Base-by-base conservation (phyloP, 2,888 invertebrate species). In the Iphiclides podalirius region DNA sequence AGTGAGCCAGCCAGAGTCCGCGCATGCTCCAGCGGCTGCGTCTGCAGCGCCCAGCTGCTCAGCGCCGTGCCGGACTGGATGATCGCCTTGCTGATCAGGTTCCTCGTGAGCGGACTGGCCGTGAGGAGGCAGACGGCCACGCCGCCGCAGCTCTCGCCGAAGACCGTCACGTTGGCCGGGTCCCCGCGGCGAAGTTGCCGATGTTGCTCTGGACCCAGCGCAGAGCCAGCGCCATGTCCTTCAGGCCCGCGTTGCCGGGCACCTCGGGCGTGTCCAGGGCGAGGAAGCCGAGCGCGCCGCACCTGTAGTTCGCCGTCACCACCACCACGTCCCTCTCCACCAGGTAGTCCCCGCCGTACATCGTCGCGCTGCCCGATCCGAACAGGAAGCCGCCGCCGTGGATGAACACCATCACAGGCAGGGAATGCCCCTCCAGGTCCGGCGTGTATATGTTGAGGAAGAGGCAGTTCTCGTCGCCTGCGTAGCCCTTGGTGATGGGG, bases 381-480 rank as follows among this genome's bases (percentile, higher is more conserved):
- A 70, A 80, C 6, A 76, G 64, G 60, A 89, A 90, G 0, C 81
- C 90, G 0, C 91, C 91, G 1, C 91, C 91, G 36, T 91, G 91
- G 41, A 91, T 78, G 70, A 72, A 91, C 1, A 91, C 70, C 90
- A 91, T 91, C 4, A 91, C 91, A 0, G 91, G 91, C 0, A 85
- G 73, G 62, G 81, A 78, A 1, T 74, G 76, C 0, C 78, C 75
- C 38, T 90, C 87, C 38, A 93, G 69, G 54, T 84, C 89, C 0
- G 93, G 92, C 0, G 91, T 90, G 74, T 91, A 93, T 0, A 94
- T 90, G 67, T 93, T 94, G 1, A 94, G 78, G 67, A 92, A 93
- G 0, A 94, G 85, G 59, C 94, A 94, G 71, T 94, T 93, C 59
- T 94, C 94, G 42, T 75, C 82, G 0, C 92, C 92, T 0, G 75